Percentiles rank a stretch among this genome's conserved stretches.
These are phyloP conservation scores for Anas georgica DNA, from an alignment of 2,797 vertebrate genomes.

Conservation along the genomic window DNA sequence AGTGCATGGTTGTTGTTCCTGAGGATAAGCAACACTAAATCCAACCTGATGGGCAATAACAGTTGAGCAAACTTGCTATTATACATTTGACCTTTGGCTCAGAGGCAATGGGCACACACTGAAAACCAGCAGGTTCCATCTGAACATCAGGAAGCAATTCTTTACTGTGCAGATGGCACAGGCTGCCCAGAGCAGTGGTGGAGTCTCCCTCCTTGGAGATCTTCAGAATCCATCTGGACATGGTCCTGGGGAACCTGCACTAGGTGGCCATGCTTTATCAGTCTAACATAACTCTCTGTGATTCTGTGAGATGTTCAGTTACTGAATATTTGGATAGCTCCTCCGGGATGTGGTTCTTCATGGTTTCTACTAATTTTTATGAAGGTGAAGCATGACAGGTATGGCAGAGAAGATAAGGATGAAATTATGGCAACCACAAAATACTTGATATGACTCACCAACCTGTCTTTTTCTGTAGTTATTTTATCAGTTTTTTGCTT, in stretches of 20 bases:
- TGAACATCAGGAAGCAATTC: not conserved
- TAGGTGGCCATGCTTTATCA: not conserved
- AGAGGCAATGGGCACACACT: not conserved
- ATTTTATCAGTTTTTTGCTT: not conserved
- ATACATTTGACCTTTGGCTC: not conserved
- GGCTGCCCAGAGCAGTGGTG: not conserved
- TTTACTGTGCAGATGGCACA: not conserved
- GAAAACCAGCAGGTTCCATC: not conserved
- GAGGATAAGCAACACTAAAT: not conserved
- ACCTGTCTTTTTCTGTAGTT: not conserved
- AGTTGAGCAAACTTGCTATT: not conserved
- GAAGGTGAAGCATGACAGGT: not conserved
- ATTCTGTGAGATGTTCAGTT: not conserved
- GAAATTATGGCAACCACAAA: not conserved
- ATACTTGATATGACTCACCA: not conserved
- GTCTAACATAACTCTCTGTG: not conserved
- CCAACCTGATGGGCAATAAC: not conserved
- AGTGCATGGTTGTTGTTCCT: not conserved
- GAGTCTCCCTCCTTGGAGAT: not conserved
- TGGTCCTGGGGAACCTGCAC: not conserved
- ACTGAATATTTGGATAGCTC: not conserved
- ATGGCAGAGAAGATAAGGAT: not conserved
- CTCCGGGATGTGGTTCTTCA: not conserved
- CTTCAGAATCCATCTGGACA: not conserved
- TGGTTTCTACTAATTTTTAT: conserved; percentile 13